phyloP scores from a whole-genome alignment of 92 coral and sea anemone species.

The Nematostella vectensis region DNA sequence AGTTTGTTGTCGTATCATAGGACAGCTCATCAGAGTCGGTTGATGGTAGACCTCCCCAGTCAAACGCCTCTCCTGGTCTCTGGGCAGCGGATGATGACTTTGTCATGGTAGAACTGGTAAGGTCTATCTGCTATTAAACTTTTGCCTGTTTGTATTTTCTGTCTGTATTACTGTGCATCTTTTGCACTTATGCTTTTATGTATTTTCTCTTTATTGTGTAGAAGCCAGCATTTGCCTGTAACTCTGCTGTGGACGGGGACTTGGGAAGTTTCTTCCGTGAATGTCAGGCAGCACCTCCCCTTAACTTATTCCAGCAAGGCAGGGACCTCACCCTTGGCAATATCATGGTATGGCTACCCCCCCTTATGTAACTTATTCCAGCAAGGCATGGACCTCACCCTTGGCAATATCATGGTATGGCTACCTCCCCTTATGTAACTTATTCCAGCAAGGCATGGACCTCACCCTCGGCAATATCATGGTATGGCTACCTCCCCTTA shows the following conservation, averaged over 20 bases:
- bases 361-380: neutral
- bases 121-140: conserved; percentile 1
- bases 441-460: too few relatives aligned
- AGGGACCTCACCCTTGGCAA: conserved; percentile 40
- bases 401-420: too few relatives aligned
- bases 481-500: too few relatives aligned
- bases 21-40: conserved; percentile 50
- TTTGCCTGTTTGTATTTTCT: neutral
- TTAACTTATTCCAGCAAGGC: conserved; percentile 50
- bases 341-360: conserved; percentile 47
- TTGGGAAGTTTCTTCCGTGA: conserved; percentile 92
- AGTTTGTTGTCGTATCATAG: conserved; percentile 1
- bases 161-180: neutral
- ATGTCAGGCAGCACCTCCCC: conserved; percentile 86
- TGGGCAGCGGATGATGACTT: conserved; percentile 83
- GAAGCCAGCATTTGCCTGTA: conserved; percentile 95
- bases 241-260: conserved; percentile 59
- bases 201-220: conserved; percentile 13
- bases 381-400: too few relatives aligned
- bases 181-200: too few relatives aligned
- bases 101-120: conserved; percentile 89
- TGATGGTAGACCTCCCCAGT: conserved; percentile 23
- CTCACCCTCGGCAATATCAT: too few relatives aligned
- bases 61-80: conserved; percentile 37
- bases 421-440: too few relatives aligned